Evolutionary conservation across 2,888 invertebrate genomes (phyloP).

Genomic region (Diaperis boleti): DNA sequence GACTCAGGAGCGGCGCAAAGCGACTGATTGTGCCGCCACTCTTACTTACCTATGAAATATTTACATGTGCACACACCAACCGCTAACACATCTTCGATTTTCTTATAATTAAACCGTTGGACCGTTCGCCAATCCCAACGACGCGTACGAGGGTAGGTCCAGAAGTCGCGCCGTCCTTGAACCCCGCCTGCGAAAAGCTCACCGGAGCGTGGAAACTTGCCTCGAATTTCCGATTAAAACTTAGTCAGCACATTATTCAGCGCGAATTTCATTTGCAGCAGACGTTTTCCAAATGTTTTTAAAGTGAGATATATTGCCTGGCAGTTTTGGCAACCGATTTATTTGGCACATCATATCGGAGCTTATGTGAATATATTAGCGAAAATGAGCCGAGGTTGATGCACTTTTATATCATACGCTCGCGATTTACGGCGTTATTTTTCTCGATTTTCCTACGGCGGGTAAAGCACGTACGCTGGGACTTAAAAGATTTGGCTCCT

Average conservation of each 20-base stretch:
- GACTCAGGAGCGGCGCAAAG: background rate
- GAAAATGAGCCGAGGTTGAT: conserved; percentile 43
- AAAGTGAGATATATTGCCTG: conserved; percentile 42
- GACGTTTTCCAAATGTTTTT: conserved; percentile 37
- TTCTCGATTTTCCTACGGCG: background rate
- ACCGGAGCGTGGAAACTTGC: conserved; percentile 4
- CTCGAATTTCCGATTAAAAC: conserved; percentile 17
- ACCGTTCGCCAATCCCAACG: background rate
- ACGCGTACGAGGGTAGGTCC: background rate
- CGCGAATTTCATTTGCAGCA: conserved; percentile 5
- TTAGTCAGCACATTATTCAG: conserved; percentile 29
- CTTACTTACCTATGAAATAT: no score
- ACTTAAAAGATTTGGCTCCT: no score
- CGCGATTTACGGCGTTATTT: conserved; percentile 4
- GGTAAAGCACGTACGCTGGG: conserved; percentile 3
- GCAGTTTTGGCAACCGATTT: conserved; percentile 46
- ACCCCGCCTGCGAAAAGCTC: conserved; percentile 3
- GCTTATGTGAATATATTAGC: conserved; percentile 38
- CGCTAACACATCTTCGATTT: background rate
- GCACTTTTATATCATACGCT: conserved; percentile 39
- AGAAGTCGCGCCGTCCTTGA: conserved; percentile 7
- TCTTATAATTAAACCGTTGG: no score
- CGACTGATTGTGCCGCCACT: background rate
- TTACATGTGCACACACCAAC: background rate
- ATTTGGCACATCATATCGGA: conserved; percentile 46